A percentile compares a stretch with the other conserved stretches of the same genome.
Conservation (phyloP, 1,140 invertebrate genomes). For the Wasmannia auropunctata region DNA sequence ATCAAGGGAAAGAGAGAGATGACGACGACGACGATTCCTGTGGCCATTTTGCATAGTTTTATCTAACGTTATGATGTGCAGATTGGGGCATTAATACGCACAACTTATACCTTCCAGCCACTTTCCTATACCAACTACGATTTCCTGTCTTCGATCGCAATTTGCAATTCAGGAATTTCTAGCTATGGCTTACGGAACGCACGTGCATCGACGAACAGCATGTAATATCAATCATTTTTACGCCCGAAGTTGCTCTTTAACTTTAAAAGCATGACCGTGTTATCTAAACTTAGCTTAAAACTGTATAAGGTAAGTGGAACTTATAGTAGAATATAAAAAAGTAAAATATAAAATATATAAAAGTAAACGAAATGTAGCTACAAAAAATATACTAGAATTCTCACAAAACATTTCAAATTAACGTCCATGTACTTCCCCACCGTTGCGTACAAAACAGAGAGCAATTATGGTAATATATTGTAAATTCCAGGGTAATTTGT, state of each 20-base stretch:
- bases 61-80: constrained; percentile 27
- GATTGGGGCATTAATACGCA: constrained; percentile 27
- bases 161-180: constrained; percentile 38
- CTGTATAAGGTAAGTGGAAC: background rate
- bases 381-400: background rate
- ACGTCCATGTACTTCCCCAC: background rate
- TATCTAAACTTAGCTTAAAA: background rate
- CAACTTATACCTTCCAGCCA: constrained; percentile 4
- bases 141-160: constrained; percentile 25
- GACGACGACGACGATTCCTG: constrained; percentile 32
- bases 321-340: background rate
- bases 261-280: background rate
- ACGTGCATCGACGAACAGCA: background rate
- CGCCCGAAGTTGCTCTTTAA: background rate
- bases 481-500: background rate
- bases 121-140: constrained; percentile 5
- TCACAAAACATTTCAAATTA: background rate
- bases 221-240: background rate
- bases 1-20: too few species aligned
- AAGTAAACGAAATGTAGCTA: background rate
- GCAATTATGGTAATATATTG: background rate
- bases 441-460: background rate
- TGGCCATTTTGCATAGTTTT: constrained; percentile 28
- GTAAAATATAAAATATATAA: background rate
- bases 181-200: background rate